These are phyloP conservation scores for Lophius piscatorius DNA, from an alignment of 2,113 vertebrate genomes.

Conservation along the genomic window DNA sequence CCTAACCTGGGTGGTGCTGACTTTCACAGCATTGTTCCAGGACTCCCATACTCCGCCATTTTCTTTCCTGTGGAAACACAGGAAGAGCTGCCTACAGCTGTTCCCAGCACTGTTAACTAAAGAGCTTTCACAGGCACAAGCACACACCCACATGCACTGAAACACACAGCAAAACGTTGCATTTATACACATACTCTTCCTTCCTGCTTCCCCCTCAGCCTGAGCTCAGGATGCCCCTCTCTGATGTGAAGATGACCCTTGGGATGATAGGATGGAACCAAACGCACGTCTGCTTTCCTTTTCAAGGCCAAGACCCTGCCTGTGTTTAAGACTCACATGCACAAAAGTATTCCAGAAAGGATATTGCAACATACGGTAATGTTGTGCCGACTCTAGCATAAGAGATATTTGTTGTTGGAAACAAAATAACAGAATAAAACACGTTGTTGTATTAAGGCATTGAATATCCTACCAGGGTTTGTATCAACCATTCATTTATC, in stretches of 20 bases:
- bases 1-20: slow-evolving; percentile 75
- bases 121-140: slow-evolving; percentile 33
- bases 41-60: slow-evolving; percentile 62
- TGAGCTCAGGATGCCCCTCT: slow-evolving; percentile 64
- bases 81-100: slow-evolving; percentile 75
- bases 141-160: slow-evolving; percentile 16
- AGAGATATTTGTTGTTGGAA: background rate
- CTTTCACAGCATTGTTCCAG: slow-evolving; percentile 81
- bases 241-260: slow-evolving; percentile 69
- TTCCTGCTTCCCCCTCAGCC: slow-evolving; percentile 51
- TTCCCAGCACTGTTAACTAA: slow-evolving; percentile 68
- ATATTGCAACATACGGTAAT: slow-evolving; percentile 31
- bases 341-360: slow-evolving; percentile 16
- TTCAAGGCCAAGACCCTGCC: slow-evolving; percentile 28
- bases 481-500: too few relatives aligned
- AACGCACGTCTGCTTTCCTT: slow-evolving; percentile 59
- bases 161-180: slow-evolving; percentile 9
- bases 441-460: background rate
- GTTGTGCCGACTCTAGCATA: background rate
- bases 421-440: background rate
- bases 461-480: too few relatives aligned
- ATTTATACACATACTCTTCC: slow-evolving; percentile 63
- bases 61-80: slow-evolving; percentile 74
- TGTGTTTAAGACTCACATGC: slow-evolving; percentile 10
- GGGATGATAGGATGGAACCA: slow-evolving; percentile 51